Evolutionary conservation across 1,140 invertebrate genomes (phyloP).

Genomic region (Phthorimaea operculella): DNA sequence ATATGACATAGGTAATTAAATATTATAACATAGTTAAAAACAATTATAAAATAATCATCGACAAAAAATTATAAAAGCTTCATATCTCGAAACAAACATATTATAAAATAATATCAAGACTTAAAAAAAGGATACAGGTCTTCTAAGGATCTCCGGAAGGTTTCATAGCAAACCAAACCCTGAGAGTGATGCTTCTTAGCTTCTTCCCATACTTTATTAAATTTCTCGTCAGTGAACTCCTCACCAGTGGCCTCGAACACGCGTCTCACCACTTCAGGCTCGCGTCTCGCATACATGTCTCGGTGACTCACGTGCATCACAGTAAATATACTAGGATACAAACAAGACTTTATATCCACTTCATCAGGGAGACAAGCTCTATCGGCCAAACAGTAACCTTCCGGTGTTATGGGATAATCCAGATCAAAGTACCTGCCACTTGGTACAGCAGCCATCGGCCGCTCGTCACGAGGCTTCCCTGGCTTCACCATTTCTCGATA

Average conservation of each 20-base stretch:
- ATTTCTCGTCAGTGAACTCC: constrained; percentile 41
- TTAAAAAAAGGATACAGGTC: not conserved
- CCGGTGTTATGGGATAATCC: constrained; percentile 22
- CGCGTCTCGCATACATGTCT: constrained; percentile 52
- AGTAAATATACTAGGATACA: constrained; percentile 47
- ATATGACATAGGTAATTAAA: no score
- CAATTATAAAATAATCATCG: no score
- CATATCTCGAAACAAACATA: no score
- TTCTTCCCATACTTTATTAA: constrained; percentile 42
- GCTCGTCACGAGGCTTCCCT: constrained; percentile 11
- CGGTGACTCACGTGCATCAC: constrained; percentile 46
- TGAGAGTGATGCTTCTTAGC: constrained; percentile 50
- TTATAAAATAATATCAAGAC: no score
- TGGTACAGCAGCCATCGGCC: constrained; percentile 17
- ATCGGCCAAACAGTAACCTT: constrained; percentile 28
- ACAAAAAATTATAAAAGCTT: no score
- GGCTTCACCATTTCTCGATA: constrained; percentile 26
- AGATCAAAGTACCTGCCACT: constrained; percentile 27
- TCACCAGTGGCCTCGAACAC: constrained; percentile 50
- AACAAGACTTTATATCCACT: constrained; percentile 43
- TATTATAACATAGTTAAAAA: no score
- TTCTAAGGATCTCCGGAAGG: constrained; percentile 42
- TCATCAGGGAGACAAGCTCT: constrained; percentile 46
- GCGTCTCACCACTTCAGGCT: constrained; percentile 30
- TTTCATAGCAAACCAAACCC: constrained; percentile 55